These are phyloP conservation scores for Atherix ibis DNA, from an alignment of 2,888 invertebrate species.

Conservation along the genomic window DNA sequence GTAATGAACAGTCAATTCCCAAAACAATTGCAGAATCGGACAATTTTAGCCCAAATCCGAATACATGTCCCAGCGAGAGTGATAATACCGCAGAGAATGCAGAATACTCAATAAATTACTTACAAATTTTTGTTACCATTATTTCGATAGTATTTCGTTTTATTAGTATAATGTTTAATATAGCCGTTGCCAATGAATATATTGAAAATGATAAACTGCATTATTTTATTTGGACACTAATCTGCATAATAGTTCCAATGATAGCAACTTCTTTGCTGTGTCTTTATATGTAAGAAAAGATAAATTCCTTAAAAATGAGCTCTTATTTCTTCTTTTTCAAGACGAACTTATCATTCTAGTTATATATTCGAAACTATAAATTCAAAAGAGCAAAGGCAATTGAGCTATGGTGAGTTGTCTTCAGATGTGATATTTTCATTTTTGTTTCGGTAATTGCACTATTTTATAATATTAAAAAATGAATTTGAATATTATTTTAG, in stretches of 20 bases:
- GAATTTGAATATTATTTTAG: too few relatives aligned
- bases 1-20: too few relatives aligned
- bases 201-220: constrained; percentile 16
- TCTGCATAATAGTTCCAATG: constrained; percentile 20
- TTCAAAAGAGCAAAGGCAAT: too few relatives aligned
- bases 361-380: constrained; percentile 19
- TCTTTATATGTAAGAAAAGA: constrained; percentile 20
- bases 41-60: too few relatives aligned
- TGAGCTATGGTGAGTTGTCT: too few relatives aligned
- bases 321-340: too few relatives aligned
- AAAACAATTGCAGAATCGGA: too few relatives aligned
- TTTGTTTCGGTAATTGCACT: constrained; percentile 17
- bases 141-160: constrained; percentile 20
- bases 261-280: constrained; percentile 20
- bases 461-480: background rate
- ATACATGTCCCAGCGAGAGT: too few relatives aligned
- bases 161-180: constrained; percentile 17
- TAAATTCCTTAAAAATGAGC: too few relatives aligned
- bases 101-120: constrained; percentile 13
- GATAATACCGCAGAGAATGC: too few relatives aligned
- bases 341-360: constrained; percentile 13
- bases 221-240: constrained; percentile 21
- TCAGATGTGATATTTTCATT: constrained; percentile 19
- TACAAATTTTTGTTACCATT: constrained; percentile 17
- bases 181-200: constrained; percentile 19